Evolutionary conservation across 1,140 invertebrate species (phyloP), one percentile per base, ranked within the genome.

Genomic region (Adelges cooleyi): DNA sequence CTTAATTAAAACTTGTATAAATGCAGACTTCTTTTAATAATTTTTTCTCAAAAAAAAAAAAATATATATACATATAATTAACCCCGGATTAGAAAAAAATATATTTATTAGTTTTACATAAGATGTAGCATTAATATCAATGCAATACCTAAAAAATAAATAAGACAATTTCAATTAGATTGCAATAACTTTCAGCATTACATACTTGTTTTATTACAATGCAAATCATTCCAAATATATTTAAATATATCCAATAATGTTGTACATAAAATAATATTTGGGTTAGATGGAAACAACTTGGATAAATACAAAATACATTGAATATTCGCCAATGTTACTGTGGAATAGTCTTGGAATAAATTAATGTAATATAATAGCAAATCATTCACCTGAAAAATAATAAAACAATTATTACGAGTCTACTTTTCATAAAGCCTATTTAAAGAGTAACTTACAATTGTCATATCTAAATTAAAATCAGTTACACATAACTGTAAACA

Each of bases 321-420:
- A 22, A 29, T 46, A 29, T 62, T 62, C n/a, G 29, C 1, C 29
- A 48, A 29, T 18, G 56, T 62, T 3, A 48, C 6, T 15, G 22
- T 48, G 18, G 23, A 3, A 20, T 29, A 25, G 2, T 62, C 17
- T 48, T 62, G 42, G 22, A 48, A 62, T 33, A 48, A 22, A 20
- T 48, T 15, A 15, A 13, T 20, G 33, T 48, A 46, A 62, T 48
- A 33, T 9, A 33, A 22, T 48, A 62, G 33, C 20, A 62, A 20
- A 29, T 62, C 29, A 20, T 62, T 25, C 25, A 62, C 54, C 56
- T 62, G 20, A 62, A 62, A 2, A 48, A 59, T 25, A 27, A 44
- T 25, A 27, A 56, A 27, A n/a, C 18, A 5, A 3, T 13, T 27
- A 42, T 8, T 4, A 20, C 17, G 2, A 17, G 0, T 42, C 1